phyloP scores from a whole-genome alignment of 2,797 vertebrate species.

The Myotis planiceps region DNA sequence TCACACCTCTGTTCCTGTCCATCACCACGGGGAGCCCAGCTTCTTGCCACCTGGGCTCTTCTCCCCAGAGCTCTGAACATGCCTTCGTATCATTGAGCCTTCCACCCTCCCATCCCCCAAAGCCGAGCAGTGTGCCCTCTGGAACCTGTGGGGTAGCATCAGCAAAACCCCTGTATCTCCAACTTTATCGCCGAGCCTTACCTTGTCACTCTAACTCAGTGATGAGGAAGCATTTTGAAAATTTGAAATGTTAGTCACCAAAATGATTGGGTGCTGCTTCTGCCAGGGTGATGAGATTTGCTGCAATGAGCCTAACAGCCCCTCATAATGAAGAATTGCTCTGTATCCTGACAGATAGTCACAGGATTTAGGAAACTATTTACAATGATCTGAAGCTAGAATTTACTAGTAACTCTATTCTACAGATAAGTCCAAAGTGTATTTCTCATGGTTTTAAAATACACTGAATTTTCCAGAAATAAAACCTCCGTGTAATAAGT shows the following conservation, averaged over 20 bases:
- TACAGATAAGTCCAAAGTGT: not conserved
- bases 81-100: not conserved
- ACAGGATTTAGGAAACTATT: not conserved
- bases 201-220: not conserved
- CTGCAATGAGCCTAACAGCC: not conserved
- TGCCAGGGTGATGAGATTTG: not conserved
- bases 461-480: not conserved
- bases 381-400: not conserved
- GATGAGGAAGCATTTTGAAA: not conserved
- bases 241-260: not conserved
- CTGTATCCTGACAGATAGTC: not conserved
- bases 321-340: not conserved
- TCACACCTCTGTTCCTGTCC: not conserved
- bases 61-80: not conserved
- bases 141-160: not conserved
- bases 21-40: not conserved
- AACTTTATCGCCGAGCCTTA: not conserved
- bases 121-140: not conserved
- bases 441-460: slow-evolving; percentile 36
- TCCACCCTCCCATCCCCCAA: not conserved
- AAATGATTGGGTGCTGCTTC: not conserved
- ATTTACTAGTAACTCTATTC: not conserved
- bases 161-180: not conserved
- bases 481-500: not conserved
- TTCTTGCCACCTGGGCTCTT: not conserved